phyloP scores from a whole-genome alignment of 2,888 invertebrate genomes.

The Gryllus longicercus region DNA sequence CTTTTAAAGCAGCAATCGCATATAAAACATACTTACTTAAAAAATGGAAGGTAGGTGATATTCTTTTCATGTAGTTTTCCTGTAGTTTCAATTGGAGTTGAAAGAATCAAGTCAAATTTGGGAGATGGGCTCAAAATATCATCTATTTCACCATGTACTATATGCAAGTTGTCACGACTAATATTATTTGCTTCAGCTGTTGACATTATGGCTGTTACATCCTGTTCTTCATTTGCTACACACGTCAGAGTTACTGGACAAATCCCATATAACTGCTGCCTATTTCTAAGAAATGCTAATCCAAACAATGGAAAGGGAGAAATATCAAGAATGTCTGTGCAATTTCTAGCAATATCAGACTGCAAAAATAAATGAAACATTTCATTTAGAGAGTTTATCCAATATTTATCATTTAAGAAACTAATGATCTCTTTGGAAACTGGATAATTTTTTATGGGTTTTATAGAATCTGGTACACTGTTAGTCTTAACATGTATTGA shows the following conservation, averaged over 20 bases:
- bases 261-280: conserved; percentile 50
- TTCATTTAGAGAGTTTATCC: conserved; percentile 47
- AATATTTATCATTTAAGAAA: conserved; percentile 54
- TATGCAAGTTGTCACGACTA: conserved; percentile 44
- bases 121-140: conserved; percentile 41
- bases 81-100: conserved; percentile 54
- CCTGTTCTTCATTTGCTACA: conserved; percentile 37
- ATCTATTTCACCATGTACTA: conserved; percentile 44
- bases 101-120: conserved; percentile 55
- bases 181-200: conserved; percentile 51
- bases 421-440: conserved; percentile 44
- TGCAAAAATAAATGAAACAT: background rate
- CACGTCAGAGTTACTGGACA: conserved; percentile 41
- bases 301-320: conserved; percentile 63
- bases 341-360: conserved; percentile 41
- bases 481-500: too few relatives aligned
- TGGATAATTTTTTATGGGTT: background rate
- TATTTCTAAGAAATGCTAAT: conserved; percentile 54
- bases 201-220: conserved; percentile 46
- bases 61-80: conserved; percentile 55
- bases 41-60: conserved; percentile 43
- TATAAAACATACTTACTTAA: conserved; percentile 37
- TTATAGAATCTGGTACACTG: too few relatives aligned
- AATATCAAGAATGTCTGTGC: conserved; percentile 55
- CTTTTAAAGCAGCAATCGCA: too few relatives aligned